Base-by-base conservation (phyloP, 2,113 vertebrate species). In the Cavia porcellus region DNA sequence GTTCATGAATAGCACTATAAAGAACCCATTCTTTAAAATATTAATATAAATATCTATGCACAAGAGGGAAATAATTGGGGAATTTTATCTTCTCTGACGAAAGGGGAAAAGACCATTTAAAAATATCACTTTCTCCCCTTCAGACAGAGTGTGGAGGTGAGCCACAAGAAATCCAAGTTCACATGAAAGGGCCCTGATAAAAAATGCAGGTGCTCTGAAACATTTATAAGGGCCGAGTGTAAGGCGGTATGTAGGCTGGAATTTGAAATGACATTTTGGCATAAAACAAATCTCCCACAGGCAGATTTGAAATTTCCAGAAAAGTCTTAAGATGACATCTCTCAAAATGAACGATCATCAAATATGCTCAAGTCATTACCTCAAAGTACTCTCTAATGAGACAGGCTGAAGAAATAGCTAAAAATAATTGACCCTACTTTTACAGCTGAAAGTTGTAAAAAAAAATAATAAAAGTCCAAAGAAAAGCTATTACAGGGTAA, bases 171-270 rank as follows among this genome's bases (percentile, higher is more conserved):
- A 98, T 96, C 96, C 97, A 97, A 98, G 98, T 98, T 99, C 98
- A 98, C 85, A 89, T 97, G 96, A 97, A 99, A 99, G 97, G 97
- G 96, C 97, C 93, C 88, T 98, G 96, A 99, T 99, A 98, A 99
- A 99, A 99, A 98, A 99, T 99, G 98, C 98, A 99, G 98, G 98
- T 97, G 97, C 96, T 97, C 95, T 99, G 98, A 99, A 99, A 99
- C 98, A 99, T 98, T 99, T 99, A 99, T 99, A 98, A 99, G 98
- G 97, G 83, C 95, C 90, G 90, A 98, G 98, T 98, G 97, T 61
- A 97, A 98, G 97, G 91, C 92, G 95, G 91, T 79, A 84, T 99
- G 98, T 99, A 97, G 98, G 96, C 96, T 77, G 92, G 98, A 99
- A 99, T 99, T 93, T 98, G 98, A 98, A 99, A 99, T 99, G 98